Base-by-base conservation (phyloP, 2,113 vertebrate genomes). In the Paradisaea rubra region DNA sequence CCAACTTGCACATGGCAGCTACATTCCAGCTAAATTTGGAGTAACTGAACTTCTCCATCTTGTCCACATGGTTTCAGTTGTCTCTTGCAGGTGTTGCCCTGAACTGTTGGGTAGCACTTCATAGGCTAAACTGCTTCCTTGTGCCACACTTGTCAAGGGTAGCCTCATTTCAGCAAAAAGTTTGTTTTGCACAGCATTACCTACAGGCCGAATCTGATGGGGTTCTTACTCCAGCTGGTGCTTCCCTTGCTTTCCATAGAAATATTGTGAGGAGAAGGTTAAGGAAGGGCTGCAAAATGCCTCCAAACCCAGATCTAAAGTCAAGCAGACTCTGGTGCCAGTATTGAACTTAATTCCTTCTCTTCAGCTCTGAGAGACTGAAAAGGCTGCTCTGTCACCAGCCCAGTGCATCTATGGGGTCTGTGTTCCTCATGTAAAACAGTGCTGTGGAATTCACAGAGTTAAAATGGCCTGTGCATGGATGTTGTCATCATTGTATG, bases 161-260 rank as follows among this genome's bases (percentile, higher is more conserved):
- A 66, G 13, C 39, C 20, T 25, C 14, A 12, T 44, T 39, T 42
- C 63, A 63, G 28, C 54, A 64, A 25, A 2, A 3, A 7, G 18
- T 80, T 69, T 33, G 33, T 53, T 85, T 65, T 37, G 28, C 15
- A 15, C 0, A 0, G 31, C 0, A 0, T 66, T 60, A 47, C 42
- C 63, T 37, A 35, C 15, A 35, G 42, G 35, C 35, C 65, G 64
- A 50, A 73, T 63, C 24, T 6, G 3, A n/a, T 30, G 27, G 54
- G 22, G 9, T 31, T n/a, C 84, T 54, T 42, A 14, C 10, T 53
- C 25, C 54, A 16, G 7, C 45, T 49, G 47, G 9, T 25, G 8
- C 12, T 84, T 83, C 49, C 15, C 73, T 86, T 74, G 39, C 20
- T 39, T 56, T 56, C 68, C 45, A 50, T 37, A 50, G 19, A 68